These are phyloP conservation scores for Spermophilus dauricus DNA, from an alignment of 2,113 vertebrate genomes.

Conservation along the genomic window DNA sequence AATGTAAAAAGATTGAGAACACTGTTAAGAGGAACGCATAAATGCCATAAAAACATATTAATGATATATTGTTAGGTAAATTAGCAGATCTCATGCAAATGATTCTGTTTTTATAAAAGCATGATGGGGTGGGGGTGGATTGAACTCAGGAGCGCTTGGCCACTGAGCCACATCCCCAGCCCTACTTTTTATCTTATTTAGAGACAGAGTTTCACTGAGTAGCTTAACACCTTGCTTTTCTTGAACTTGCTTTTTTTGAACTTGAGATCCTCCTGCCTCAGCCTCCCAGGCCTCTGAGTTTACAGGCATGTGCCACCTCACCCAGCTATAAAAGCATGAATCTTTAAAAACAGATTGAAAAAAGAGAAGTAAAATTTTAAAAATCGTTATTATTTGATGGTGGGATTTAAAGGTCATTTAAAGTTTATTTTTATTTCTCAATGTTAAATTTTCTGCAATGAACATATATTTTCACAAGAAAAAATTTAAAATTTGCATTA, in stretches of 20 bases:
- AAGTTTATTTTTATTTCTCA: slow-evolving; percentile 19
- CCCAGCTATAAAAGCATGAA: no score
- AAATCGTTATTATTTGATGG: background rate
- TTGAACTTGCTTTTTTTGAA: no score
- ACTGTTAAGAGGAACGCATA: background rate
- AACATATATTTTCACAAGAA: background rate
- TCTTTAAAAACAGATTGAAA: background rate
- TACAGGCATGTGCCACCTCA: no score
- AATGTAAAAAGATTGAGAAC: background rate
- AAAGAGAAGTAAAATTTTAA: slow-evolving; percentile 33
- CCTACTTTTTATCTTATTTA: no score
- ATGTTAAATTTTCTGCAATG: background rate
- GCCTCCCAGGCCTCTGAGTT: no score
- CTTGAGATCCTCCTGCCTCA: no score
- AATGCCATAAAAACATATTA: background rate
- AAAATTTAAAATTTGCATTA: background rate
- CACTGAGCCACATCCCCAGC: no score
- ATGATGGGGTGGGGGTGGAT: background rate
- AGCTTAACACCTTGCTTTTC: no score
- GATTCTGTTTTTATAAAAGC: slow-evolving; percentile 32
- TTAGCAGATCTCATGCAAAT: background rate
- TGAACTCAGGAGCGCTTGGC: no score
- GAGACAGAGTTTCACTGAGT: no score
- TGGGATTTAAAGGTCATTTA: background rate
- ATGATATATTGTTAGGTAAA: background rate